phyloP scores from a whole-genome alignment of 2,797 vertebrate species.

The Naso thynnoides region DNA sequence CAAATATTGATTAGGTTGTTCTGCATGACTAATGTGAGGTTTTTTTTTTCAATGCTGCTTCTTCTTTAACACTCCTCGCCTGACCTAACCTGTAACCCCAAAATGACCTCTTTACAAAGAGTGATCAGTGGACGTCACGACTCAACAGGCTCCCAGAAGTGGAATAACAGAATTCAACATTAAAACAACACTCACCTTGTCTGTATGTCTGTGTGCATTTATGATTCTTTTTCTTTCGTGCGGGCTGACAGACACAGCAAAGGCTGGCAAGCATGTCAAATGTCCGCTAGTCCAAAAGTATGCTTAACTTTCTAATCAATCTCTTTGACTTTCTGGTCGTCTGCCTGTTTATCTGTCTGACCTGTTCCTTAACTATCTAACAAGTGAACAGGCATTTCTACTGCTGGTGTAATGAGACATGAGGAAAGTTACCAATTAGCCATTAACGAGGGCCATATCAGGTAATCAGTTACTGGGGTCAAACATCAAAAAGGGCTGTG shows the following conservation, averaged over 20 bases:
- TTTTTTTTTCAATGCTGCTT: background rate
- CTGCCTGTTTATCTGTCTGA: background rate
- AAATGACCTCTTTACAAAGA: background rate
- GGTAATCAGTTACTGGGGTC: slow-evolving; percentile 63
- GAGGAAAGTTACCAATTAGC: slow-evolving; percentile 41
- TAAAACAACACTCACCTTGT: slow-evolving; percentile 51
- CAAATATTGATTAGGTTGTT: slow-evolving; percentile 25
- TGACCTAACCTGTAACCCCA: background rate
- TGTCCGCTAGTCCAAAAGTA: background rate
- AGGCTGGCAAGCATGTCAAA: slow-evolving; percentile 37
- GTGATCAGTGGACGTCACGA: background rate
- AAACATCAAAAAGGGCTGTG: background rate
- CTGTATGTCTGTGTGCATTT: slow-evolving; percentile 32
- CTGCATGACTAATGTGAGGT: background rate
- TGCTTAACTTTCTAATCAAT: slow-evolving; percentile 9
- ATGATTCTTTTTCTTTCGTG: slow-evolving; percentile 7
- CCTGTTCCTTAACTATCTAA: background rate
- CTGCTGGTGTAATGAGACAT: background rate
- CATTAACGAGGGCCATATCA: slow-evolving; percentile 7
- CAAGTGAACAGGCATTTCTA: background rate
- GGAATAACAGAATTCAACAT: background rate
- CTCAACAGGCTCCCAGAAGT: background rate
- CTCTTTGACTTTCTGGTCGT: slow-evolving; percentile 6
- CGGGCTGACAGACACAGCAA: slow-evolving; percentile 19
- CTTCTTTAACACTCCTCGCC: too few relatives aligned